Base-by-base conservation (phyloP, 2,888 invertebrate species). In the Lithosia quadra region DNA sequence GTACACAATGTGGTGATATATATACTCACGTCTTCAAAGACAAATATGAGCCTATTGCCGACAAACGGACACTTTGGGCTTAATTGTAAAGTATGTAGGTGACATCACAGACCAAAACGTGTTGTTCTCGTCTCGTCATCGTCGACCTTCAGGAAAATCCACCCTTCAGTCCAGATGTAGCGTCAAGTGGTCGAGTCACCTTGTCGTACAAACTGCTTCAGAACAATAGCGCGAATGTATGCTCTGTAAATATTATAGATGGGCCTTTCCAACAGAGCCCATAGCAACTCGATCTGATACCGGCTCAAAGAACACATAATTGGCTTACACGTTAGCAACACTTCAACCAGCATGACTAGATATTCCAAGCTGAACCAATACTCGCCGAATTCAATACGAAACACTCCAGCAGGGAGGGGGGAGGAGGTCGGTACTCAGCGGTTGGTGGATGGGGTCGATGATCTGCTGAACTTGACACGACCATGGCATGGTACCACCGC, bases 391-490 rank as follows among this genome's bases (percentile, higher is more conserved):
- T 22, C 55, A 34, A 33, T 22, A 21, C 11, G 57, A 24, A n/a
- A 13, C 22, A 33, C 56, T 58, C 21, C 28, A 18, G 36, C 39
- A 43, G 15, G n/a, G 36, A 18, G 28, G 60, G 55, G 33, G n/a
- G 56, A 9, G 57, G 60, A 18, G 33, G 61, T 53, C 57, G 22
- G 36, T 34, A 43, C 34, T 3, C 18, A 22, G 13, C 8, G 58
- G 65, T 28, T 24, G 22, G 34, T 24, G 24, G 56, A 56, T 24
- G 62, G 59, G 82, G 73, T 71, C 83, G 74, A 74, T 83, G 86
- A 84, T 80, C 85, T 75, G 76, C 33, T 81, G 85, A 87, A 85
- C 87, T 88, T 86, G 87, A 86, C 86, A 83, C 76, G 77, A 69
- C 77, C 85, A 87, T 86, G 88, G 88, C 36, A n/a, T 33, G 58